Conservation (phyloP, 2,113 vertebrate species). For the Oxyura jamaicensis region DNA sequence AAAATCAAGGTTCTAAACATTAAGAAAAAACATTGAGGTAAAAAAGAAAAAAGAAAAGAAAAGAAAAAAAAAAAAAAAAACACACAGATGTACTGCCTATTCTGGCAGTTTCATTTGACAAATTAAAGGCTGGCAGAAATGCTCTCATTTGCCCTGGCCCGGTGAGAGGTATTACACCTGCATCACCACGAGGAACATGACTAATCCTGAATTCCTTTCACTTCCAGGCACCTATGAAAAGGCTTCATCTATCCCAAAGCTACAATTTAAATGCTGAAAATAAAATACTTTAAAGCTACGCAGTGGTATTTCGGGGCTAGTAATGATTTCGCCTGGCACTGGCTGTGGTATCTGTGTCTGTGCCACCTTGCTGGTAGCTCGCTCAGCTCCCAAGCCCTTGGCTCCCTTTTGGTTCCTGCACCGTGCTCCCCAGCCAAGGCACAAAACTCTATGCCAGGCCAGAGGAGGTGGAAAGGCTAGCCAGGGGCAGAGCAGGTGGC, state of each 20-base stretch:
- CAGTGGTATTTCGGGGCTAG: not conserved
- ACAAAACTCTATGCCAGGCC: not conserved
- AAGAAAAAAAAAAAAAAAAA: too few species aligned
- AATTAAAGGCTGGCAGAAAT: not conserved
- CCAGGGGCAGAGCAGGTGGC: constrained; percentile 21
- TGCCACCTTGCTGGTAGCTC: not conserved
- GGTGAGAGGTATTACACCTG: not conserved
- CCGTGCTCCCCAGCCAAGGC: not conserved
- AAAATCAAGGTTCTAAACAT: not conserved
- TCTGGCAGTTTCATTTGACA: not conserved
- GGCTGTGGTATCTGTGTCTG: not conserved
- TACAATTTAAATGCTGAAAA: not conserved
- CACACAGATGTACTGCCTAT: not conserved
- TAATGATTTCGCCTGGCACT: not conserved
- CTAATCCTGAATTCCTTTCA: not conserved
- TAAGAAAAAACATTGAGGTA: not conserved
- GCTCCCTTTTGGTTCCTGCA: not conserved
- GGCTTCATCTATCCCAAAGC: not conserved
- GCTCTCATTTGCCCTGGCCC: not conserved
- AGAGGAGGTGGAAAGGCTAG: not conserved
- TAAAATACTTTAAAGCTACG: not conserved
- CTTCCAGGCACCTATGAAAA: not conserved
- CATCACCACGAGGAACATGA: not conserved
- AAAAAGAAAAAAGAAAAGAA: not conserved
- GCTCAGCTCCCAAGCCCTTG: fast-evolving